phyloP scores from a whole-genome alignment of 2,113 vertebrate species.

The Strix uralensis region DNA sequence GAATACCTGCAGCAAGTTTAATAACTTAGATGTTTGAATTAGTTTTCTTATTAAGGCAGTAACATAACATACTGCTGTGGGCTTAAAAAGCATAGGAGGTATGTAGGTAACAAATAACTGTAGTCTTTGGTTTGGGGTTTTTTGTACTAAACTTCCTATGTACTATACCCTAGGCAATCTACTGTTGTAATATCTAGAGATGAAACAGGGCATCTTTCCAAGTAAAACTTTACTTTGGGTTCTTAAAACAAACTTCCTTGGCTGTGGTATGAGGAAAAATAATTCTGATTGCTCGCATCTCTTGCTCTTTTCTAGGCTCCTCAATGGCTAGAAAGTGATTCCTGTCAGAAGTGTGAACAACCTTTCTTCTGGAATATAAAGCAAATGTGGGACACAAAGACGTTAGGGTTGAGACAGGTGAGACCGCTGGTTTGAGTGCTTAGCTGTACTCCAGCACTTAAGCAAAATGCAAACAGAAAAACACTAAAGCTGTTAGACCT shows the following conservation, averaged over 20 bases:
- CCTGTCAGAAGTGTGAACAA: constrained; percentile 96
- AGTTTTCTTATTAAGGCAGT: background rate
- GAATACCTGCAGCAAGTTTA: background rate
- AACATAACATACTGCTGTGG: background rate
- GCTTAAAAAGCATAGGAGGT: background rate
- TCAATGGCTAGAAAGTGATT: constrained; percentile 96
- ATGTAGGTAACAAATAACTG: background rate
- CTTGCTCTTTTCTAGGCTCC: constrained; percentile 81
- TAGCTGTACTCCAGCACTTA: background rate
- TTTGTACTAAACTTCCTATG: background rate
- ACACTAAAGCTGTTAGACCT: background rate
- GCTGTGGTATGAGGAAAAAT: background rate
- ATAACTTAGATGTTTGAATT: background rate
- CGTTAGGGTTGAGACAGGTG: constrained; percentile 91
- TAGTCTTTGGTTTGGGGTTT: background rate
- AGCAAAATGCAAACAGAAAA: background rate
- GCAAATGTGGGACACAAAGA: constrained; percentile 99
- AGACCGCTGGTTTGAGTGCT: background rate
- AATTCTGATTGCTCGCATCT: background rate
- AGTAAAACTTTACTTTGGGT: background rate
- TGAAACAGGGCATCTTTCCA: background rate
- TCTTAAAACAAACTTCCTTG: background rate
- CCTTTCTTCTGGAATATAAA: constrained; percentile 99
- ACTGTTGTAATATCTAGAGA: background rate
- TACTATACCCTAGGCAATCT: background rate